Conservation (phyloP, 2,113 vertebrate genomes). For the Morone chrysops region DNA sequence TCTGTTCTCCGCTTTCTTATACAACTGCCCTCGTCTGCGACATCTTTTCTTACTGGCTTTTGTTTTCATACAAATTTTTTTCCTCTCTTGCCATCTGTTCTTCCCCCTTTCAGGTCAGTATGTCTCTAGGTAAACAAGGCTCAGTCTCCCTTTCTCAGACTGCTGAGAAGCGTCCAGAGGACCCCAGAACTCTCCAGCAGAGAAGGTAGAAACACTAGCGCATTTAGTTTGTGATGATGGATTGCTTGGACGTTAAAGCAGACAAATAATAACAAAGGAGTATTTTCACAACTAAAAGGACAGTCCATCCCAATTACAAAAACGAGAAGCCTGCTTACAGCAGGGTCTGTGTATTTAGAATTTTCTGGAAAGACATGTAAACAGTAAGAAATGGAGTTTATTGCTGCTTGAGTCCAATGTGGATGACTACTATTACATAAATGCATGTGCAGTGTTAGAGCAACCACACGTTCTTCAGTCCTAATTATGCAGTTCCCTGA, state of each 20-base stretch:
- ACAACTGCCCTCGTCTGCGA: not conserved
- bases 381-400: not conserved
- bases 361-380: not conserved
- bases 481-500: not conserved
- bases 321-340: not conserved
- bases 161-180: constrained; percentile 88
- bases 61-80: not conserved
- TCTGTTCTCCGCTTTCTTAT: not conserved
- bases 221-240: not conserved
- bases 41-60: not conserved
- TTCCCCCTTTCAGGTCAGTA: constrained; percentile 83
- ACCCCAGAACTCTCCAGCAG: constrained; percentile 93
- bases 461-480: not conserved
- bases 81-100: not conserved
- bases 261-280: not conserved
- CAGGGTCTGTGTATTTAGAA: not conserved
- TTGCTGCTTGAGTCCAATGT: not conserved
- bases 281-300: not conserved
- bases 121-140: constrained; percentile 91
- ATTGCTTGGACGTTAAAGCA: not conserved
- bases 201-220: constrained; percentile 85
- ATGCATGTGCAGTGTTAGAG: not conserved
- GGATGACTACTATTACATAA: not conserved
- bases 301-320: not conserved
- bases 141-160: constrained; percentile 86